phyloP scores from a whole-genome alignment of 1,140 invertebrate genomes.

The Diploscapter pachys region DNA sequence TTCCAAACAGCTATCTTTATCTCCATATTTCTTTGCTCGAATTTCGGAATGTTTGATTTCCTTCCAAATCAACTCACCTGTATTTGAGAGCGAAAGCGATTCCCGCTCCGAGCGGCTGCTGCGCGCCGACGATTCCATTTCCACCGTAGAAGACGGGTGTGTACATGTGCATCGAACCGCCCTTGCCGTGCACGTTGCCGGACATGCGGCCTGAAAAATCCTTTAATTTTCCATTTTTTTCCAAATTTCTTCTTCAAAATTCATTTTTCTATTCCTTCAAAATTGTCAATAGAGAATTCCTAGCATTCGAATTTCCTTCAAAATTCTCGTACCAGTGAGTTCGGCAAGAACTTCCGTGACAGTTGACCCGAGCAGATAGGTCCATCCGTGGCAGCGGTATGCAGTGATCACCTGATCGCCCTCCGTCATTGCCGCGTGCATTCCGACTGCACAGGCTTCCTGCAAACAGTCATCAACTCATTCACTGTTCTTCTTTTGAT shows the following conservation, averaged over 20 bases:
- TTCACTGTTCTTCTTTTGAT: too few species aligned
- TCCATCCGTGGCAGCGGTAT: conserved; percentile 94
- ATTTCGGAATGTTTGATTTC: too few species aligned
- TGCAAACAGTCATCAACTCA: conserved; percentile 52
- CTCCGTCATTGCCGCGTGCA: conserved; percentile 75
- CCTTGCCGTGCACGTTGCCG: conserved; percentile 89
- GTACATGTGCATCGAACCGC: conserved; percentile 70
- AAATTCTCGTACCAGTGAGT: conserved; percentile 70
- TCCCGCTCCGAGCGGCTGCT: conserved; percentile 88
- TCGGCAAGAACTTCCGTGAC: conserved; percentile 78
- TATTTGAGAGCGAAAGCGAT: conserved; percentile 89
- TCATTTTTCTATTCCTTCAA: neutral
- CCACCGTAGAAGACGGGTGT: conserved; percentile 88
- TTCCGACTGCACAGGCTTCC: conserved; percentile 80
- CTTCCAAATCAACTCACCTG: conserved; percentile 47
- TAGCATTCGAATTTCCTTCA: too few species aligned
- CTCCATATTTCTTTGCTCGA: neutral
- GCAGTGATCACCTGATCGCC: conserved; percentile 90
- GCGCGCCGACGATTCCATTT: conserved; percentile 97
- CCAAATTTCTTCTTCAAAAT: too few species aligned
- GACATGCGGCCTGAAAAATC: conserved; percentile 65
- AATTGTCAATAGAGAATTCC: neutral
- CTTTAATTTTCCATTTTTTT: neutral
- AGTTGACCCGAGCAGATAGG: conserved; percentile 81
- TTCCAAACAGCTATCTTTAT: neutral